These are phyloP conservation scores for Trypoxylon attenuatum DNA, from an alignment of 2,888 invertebrate genomes.

Conservation along the genomic window DNA sequence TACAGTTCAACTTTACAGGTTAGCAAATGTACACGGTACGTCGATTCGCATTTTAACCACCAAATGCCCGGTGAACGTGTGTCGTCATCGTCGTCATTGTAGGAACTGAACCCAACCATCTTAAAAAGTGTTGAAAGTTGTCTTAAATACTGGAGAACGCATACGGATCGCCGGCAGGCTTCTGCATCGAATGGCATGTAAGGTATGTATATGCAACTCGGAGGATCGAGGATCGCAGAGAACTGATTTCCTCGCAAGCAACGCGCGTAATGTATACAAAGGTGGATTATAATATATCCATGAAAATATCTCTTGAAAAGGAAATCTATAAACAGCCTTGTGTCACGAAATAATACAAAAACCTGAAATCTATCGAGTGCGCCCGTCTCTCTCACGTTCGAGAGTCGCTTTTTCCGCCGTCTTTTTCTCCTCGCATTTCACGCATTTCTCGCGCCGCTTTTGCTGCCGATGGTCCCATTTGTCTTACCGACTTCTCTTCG, in stretches of 20 bases:
- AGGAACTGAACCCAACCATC: slow-evolving; percentile 66
- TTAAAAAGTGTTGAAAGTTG: slow-evolving; percentile 48
- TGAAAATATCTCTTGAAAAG: background rate
- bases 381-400: slow-evolving; percentile 5
- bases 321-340: background rate
- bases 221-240: too few relatives aligned
- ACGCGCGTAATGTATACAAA: too few relatives aligned
- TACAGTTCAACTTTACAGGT: slow-evolving; percentile 47
- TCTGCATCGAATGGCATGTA: background rate
- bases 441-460: slow-evolving; percentile 3
- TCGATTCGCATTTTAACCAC: slow-evolving; percentile 58
- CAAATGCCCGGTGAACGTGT: slow-evolving; percentile 61
- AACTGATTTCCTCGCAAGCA: background rate
- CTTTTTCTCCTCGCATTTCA: too few relatives aligned
- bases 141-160: slow-evolving; percentile 47
- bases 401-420: background rate
- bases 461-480: slow-evolving; percentile 35
- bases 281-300: background rate
- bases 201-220: background rate
- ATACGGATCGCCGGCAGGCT: slow-evolving; percentile 9
- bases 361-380: slow-evolving; percentile 21
- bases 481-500: too few relatives aligned
- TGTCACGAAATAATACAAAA: slow-evolving; percentile 7
- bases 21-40: slow-evolving; percentile 56
- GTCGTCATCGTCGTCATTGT: too few relatives aligned